phyloP scores from a whole-genome alignment of 2,888 invertebrate species.

The Schrankia costaestrigalis region DNA sequence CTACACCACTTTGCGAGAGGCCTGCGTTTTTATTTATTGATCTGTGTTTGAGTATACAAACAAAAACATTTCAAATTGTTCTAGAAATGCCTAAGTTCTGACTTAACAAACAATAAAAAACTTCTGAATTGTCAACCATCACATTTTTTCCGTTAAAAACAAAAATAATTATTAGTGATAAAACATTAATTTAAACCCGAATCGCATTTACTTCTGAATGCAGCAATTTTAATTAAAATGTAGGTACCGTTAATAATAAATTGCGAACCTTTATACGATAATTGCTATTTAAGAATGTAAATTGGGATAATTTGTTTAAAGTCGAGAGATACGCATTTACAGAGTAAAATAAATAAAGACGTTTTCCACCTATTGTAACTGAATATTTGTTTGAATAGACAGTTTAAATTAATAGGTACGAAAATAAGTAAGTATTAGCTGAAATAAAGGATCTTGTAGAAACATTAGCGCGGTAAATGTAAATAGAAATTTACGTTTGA shows the following conservation, averaged over 20 bases:
- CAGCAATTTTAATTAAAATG: slow-evolving; percentile 29
- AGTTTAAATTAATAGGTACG: slow-evolving; percentile 1
- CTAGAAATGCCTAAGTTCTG: too few species aligned
- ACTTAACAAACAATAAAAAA: too few species aligned
- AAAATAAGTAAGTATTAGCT: too few species aligned
- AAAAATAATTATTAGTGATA: neutral
- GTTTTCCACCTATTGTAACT: slow-evolving; percentile 10
- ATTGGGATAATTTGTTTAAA: slow-evolving; percentile 31
- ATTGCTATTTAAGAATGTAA: slow-evolving; percentile 34
- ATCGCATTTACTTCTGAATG: slow-evolving; percentile 12
- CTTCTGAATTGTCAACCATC: too few species aligned
- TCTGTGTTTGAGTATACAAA: too few species aligned
- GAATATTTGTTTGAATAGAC: slow-evolving; percentile 7
- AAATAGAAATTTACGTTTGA: too few species aligned
- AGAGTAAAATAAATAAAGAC: slow-evolving; percentile 11
- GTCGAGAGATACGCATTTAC: slow-evolving; percentile 10
- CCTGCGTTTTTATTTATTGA: too few species aligned
- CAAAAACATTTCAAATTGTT: too few species aligned
- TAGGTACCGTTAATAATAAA: slow-evolving; percentile 24
- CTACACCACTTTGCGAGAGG: too few species aligned
- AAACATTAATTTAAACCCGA: slow-evolving; percentile 4
- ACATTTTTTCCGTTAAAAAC: too few species aligned
- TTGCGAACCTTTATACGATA: slow-evolving; percentile 25
- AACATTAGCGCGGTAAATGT: too few species aligned
- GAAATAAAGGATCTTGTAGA: too few species aligned